A percentile compares a stretch with the other conserved stretches of the same genome.
These are phyloP conservation scores for Heliconius cydno DNA, from an alignment of 2,888 invertebrate genomes.

Conservation along the genomic window DNA sequence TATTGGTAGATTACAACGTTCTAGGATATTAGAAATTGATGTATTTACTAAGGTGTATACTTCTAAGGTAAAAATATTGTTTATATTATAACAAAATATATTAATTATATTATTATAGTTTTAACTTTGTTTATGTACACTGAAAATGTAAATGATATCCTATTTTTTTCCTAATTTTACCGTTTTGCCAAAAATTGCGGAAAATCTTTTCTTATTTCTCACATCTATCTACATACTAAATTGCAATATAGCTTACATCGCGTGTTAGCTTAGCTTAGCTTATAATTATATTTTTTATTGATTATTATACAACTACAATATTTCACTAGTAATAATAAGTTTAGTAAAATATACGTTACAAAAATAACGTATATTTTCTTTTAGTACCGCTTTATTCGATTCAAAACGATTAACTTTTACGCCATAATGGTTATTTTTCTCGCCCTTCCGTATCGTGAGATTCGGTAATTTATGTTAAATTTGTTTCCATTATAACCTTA, in stretches of 20 bases:
- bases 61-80: too few species aligned
- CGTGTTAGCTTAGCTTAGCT: neutral
- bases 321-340: neutral
- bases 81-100: too few species aligned
- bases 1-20: constrained; percentile 17
- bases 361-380: constrained; percentile 18
- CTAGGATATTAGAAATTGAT: constrained; percentile 10
- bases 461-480: constrained; percentile 39
- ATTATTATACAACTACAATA: neutral
- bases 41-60: neutral
- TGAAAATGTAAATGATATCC: too few species aligned
- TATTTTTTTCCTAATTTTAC: neutral
- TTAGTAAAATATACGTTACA: too few species aligned
- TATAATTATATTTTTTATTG: neutral
- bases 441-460: constrained; percentile 39
- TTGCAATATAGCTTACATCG: neutral
- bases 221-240: too few species aligned
- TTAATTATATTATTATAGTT: neutral
- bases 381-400: constrained; percentile 31
- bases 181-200: neutral
- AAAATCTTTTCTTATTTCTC: too few species aligned
- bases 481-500: constrained; percentile 34
- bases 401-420: constrained; percentile 39
- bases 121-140: too few species aligned
- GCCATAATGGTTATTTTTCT: constrained; percentile 36